Base-by-base conservation (phyloP, 2,113 vertebrate species). In the Myodes glareolus region DNA sequence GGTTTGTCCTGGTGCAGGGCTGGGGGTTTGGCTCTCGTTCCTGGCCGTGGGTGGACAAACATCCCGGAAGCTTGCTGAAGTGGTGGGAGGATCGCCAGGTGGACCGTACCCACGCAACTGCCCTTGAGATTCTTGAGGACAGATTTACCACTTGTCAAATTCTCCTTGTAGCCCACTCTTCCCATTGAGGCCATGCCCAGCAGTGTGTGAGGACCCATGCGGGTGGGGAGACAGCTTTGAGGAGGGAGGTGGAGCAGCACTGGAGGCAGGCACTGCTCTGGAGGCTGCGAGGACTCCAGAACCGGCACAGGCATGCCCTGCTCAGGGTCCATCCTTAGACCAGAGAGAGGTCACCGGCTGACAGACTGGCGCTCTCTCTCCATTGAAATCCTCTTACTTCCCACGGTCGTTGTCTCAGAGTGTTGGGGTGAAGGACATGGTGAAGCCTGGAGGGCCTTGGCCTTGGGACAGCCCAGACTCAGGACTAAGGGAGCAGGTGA, bases 61-160 rank as follows among this genome's bases (percentile, higher is more conserved):
- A 78, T 94, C 39, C 94, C 0, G 63, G 97, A 92, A 96, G 92
- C 78, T 84, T 14, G 33, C 2, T n/a, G n/a, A n/a, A 5, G 70
- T 12, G 42, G 88, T 93, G 85, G 97, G 94, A 86, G 94, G n/a
- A 65, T 47, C 27, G 33, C 75, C 94, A 96, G 96, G 91, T 91
- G 76, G 96, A 94, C 70, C 21, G 42, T 0, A 1, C 94, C 88
- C 92, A 91, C 39, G 0, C 85, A 21, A 75, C 33, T 88, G 92
- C 65, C 88, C 1, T 0, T 33, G 76, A 94, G 88, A 77, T 72
- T 91, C 95, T 91, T 0, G 36, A 97, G 94, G 91, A 95, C 93
- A 96, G 94, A 85, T 95, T 96, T 94, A 92, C 80, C 91, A 73
- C 68, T 88, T 90, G 88, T 75, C 96, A 92, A 84, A 91, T 96